Base-by-base conservation (phyloP, 1,140 invertebrate genomes). In the Cyrtorhinus lividipennis region DNA sequence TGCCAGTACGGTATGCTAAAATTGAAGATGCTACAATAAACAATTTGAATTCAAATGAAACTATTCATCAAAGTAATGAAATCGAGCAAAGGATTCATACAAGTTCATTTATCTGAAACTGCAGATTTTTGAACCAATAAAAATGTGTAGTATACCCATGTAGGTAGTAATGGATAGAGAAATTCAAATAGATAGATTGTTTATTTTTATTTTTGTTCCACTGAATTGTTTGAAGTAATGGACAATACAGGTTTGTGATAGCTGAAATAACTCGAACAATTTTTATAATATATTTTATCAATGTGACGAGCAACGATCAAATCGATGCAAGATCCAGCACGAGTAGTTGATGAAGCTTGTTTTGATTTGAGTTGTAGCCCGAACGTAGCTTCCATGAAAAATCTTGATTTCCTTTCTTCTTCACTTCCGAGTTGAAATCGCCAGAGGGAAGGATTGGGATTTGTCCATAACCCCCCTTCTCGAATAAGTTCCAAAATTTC, bases 331-430 rank as follows among this genome's bases (percentile, higher is more conserved):
- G 20, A 53, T 53, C 48, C 48, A 8, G 10, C 48, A 53, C 48
- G 8, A 53, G 48, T 53, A 53, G 48, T 53, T 20, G 48, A 53
- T 53, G 20, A 20, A 53, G 48, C 20, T 53, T 10, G 48, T 13
- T 53, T 53, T 5, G 48, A 13, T 53, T 53, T 53, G 48, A 53
- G 48, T 53, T 53, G 48, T 5, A 53, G 48, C 18, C 48, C 48
- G 20, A 53, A 53, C 12, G 48, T 53, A 5, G 10, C 48, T 53
- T 20, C 48, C 48, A 53, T 53, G 18, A 53, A 53, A 53, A 53
- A 15, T 22, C 10, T 15, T 53, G 48, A 20, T 53, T 53, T 53
- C 20, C 48, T 12, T 12, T 12, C 20, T 53, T 53, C 48, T 53
- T 53, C 5, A 53, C 5, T 13, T 53, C 48, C 48, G 18, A 53